These are phyloP conservation scores for Valencia hispanica DNA, from an alignment of 2,797 vertebrate species.

Conservation along the genomic window DNA sequence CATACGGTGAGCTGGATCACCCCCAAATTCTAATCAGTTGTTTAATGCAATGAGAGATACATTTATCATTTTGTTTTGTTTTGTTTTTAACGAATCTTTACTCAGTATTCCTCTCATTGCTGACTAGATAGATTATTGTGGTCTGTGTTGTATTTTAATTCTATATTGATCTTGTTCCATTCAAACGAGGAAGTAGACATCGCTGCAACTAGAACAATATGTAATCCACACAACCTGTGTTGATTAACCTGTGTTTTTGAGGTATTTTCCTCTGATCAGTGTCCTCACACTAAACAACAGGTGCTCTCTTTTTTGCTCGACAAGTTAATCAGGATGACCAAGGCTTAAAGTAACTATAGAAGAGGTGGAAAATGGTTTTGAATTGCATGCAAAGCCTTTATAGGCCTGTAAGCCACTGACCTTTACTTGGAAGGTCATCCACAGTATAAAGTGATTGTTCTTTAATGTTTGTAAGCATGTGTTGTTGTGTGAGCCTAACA, in stretches of 20 bases:
- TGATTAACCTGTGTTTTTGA: constrained; percentile 18
- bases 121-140: not conserved
- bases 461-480: constrained; percentile 11
- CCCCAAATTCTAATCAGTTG: too few species aligned
- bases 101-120: not conserved
- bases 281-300: constrained; percentile 52
- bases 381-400: constrained; percentile 76
- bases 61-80: not conserved
- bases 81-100: not conserved
- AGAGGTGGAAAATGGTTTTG: constrained; percentile 82
- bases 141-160: not conserved
- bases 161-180: not conserved
- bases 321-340: constrained; percentile 78
- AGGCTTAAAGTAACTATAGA: constrained; percentile 74
- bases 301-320: constrained; percentile 65
- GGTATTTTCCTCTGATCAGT: constrained; percentile 22
- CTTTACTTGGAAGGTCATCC: constrained; percentile 62
- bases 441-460: constrained; percentile 17
- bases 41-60: not conserved
- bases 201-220: constrained; percentile 7
- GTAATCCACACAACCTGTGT: not conserved
- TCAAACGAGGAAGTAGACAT: not conserved
- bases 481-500: not conserved
- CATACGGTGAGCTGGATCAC: too few species aligned
- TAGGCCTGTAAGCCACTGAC: constrained; percentile 66